Evolutionary conservation across 2,797 vertebrate species (phyloP).

Genomic region (Lophius americanus): DNA sequence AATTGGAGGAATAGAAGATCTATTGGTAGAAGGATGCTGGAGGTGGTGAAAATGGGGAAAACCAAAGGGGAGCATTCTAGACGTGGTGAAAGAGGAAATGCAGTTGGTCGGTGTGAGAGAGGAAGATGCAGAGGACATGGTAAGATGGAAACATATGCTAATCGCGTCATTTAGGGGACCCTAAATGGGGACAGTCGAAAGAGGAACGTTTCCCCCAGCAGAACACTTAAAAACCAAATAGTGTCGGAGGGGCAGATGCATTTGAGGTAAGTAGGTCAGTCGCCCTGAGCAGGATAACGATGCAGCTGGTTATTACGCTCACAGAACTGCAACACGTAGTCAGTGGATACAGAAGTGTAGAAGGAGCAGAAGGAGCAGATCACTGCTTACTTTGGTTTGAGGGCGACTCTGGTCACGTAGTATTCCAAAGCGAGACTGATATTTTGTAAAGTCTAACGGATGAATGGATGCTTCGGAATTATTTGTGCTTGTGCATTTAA

Average conservation of each 20-base stretch:
- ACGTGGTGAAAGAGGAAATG: too few species aligned
- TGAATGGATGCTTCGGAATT: slow-evolving; percentile 14
- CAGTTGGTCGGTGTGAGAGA: too few species aligned
- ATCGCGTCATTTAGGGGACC: too few species aligned
- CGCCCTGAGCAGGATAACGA: neutral
- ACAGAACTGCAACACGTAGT: slow-evolving; percentile 1
- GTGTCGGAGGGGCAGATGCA: slow-evolving; percentile 18
- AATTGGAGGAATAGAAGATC: too few species aligned
- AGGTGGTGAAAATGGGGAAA: too few species aligned
- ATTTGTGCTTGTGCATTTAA: neutral
- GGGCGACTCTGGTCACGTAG: slow-evolving; percentile 1
- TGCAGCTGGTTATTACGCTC: slow-evolving; percentile 4
- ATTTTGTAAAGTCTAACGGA: slow-evolving; percentile 7
- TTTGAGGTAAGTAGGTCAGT: slow-evolving; percentile 23
- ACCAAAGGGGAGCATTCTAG: too few species aligned
- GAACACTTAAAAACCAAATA: neutral
- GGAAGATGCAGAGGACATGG: too few species aligned
- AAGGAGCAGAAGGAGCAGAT: slow-evolving; percentile 20
- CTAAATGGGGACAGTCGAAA: too few species aligned
- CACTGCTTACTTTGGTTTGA: neutral
- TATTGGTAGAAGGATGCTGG: too few species aligned
- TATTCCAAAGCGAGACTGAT: slow-evolving; percentile 3
- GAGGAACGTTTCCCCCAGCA: too few species aligned
- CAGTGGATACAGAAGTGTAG: slow-evolving; percentile 2
- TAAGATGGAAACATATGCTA: too few species aligned